Conservation (phyloP, 2,797 vertebrate genomes). For the Streptopelia turtur region DNA sequence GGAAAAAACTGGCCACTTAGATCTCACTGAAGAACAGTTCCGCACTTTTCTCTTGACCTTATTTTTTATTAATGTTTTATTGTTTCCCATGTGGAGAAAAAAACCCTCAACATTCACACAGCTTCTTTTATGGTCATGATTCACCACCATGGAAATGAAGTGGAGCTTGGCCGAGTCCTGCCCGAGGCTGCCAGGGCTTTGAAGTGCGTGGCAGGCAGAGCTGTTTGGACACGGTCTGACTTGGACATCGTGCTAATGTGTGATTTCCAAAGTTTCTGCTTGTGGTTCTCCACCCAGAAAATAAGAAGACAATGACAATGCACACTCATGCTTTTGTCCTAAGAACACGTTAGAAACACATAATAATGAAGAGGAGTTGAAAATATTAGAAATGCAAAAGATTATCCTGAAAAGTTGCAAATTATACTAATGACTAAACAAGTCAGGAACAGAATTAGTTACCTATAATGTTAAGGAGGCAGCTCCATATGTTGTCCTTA, state of each 20-base stretch:
- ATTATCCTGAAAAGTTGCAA: neutral
- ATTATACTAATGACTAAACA: neutral
- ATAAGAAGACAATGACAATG: neutral
- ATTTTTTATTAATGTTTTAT: slow-evolving; percentile 35
- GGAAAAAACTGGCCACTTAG: neutral
- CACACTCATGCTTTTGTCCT: neutral
- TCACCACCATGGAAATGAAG: slow-evolving; percentile 48
- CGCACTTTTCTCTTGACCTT: neutral
- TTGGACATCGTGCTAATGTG: slow-evolving; percentile 38
- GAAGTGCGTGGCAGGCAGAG: slow-evolving; percentile 30
- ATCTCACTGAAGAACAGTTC: slow-evolving; percentile 7
- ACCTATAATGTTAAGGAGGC: neutral
- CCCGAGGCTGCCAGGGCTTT: slow-evolving; percentile 36
- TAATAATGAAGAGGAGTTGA: neutral
- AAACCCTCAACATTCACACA: neutral
- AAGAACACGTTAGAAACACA: neutral
- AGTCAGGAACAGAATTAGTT: neutral
- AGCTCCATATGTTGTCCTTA: neutral
- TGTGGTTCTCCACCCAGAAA: slow-evolving; percentile 44
- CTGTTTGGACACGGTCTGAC: slow-evolving; percentile 24
- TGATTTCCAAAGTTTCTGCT: slow-evolving; percentile 41
- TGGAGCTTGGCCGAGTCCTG: slow-evolving; percentile 27
- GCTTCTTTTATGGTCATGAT: slow-evolving; percentile 57
- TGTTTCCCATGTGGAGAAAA: slow-evolving; percentile 36
- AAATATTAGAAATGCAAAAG: neutral